Percentiles rank a stretch among this genome's conserved stretches.
phyloP scores from a whole-genome alignment of 2,797 vertebrate species.

The Carapus acus region DNA sequence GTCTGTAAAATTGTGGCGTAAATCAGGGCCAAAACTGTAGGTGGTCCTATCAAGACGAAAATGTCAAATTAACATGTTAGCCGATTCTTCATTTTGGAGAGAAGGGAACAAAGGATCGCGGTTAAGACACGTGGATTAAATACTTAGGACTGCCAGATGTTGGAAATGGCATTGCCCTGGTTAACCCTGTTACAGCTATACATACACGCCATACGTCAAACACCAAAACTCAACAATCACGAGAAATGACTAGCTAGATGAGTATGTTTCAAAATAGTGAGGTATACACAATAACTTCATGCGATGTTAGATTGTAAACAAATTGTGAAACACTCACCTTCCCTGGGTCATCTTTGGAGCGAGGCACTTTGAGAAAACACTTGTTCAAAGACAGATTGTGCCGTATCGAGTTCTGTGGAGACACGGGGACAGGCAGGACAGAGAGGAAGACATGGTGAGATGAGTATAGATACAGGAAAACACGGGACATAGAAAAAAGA shows the following conservation, averaged over 20 bases:
- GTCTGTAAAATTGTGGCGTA: constrained; percentile 34
- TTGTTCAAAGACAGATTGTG: constrained; percentile 94
- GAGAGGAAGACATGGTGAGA: constrained; percentile 39
- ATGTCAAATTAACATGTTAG: constrained; percentile 58
- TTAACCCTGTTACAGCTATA: constrained; percentile 19
- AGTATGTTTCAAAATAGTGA: too few relatives aligned
- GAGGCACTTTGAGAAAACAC: constrained; percentile 97
- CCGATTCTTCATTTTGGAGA: constrained; percentile 26
- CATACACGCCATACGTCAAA: constrained; percentile 25
- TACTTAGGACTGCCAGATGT: constrained; percentile 17
- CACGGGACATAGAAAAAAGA: constrained; percentile 37
- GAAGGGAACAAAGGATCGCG: constrained; percentile 6
- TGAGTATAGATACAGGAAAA: constrained; percentile 40
- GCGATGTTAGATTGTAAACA: constrained; percentile 50
- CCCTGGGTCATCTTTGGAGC: constrained; percentile 93
- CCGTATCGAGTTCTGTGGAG: constrained; percentile 87
- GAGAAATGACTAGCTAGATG: too few relatives aligned
- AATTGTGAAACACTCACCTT: constrained; percentile 74
- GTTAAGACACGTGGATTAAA: constrained; percentile 21
- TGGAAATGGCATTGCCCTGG: constrained; percentile 36
- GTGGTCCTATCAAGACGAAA: constrained; percentile 50
- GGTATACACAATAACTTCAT: constrained; percentile 47
- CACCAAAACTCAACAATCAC: constrained; percentile 39
- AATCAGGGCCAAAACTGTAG: constrained; percentile 34
- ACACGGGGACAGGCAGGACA: constrained; percentile 50